Conservation (phyloP, 2,797 vertebrate species). For the Spinus olivaceus region DNA sequence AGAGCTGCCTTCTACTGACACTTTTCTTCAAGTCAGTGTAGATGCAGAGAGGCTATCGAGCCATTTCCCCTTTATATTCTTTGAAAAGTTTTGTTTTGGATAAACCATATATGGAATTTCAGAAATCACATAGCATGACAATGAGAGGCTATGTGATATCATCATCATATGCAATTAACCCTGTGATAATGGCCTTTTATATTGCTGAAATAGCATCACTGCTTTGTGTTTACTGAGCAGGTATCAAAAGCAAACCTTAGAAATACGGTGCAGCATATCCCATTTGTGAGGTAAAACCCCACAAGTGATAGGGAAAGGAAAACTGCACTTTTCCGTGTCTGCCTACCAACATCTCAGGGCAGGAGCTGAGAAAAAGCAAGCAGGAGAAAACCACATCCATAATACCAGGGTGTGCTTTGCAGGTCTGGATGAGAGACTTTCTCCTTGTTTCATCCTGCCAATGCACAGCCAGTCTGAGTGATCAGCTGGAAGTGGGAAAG, state of each 20-base stretch:
- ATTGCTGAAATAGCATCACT: background rate
- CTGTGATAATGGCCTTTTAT: background rate
- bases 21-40: background rate
- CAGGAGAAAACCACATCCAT: background rate
- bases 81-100: background rate
- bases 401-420: background rate
- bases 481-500: background rate
- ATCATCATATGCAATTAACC: background rate
- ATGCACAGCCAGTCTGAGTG: background rate
- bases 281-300: background rate
- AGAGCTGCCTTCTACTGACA: background rate
- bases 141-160: background rate
- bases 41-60: background rate
- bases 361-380: background rate
- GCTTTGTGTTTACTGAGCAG: background rate
- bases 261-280: fast-evolving
- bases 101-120: background rate
- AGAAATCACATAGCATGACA: background rate
- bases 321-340: background rate
- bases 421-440: background rate
- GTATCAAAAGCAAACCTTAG: background rate
- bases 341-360: background rate
- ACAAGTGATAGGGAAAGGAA: background rate
- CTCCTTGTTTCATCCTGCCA: background rate
- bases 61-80: background rate